phyloP scores from a whole-genome alignment of 2,797 vertebrate genomes.

The Macroramphosus scolopax region DNA sequence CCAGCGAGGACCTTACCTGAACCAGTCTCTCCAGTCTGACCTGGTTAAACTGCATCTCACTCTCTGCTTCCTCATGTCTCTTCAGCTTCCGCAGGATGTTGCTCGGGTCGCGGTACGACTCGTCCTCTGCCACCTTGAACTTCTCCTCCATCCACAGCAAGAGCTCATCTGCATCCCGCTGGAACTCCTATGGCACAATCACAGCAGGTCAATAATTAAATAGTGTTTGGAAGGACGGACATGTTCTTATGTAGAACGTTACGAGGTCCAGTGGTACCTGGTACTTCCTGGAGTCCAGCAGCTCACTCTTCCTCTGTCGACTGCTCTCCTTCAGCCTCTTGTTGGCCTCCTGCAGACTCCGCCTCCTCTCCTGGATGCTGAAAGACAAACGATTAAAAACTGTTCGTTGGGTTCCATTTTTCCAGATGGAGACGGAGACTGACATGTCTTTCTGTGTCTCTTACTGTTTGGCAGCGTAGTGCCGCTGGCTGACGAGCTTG shows the following conservation, averaged over 20 bases:
- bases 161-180: conserved; percentile 81
- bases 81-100: conserved; percentile 83
- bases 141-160: conserved; percentile 90
- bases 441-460: conserved; percentile 18
- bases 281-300: conserved; percentile 80
- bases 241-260: too few relatives aligned
- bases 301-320: conserved; percentile 66
- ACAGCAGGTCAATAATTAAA: too few relatives aligned
- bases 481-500: conserved; percentile 67
- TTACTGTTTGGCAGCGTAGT: conserved; percentile 77
- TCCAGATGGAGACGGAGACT: too few relatives aligned
- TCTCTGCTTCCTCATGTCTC: conserved; percentile 81
- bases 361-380: conserved; percentile 47
- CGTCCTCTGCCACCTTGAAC: conserved; percentile 78
- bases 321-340: conserved; percentile 72
- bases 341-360: conserved; percentile 57
- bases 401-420: not conserved
- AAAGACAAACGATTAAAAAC: not conserved
- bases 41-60: conserved; percentile 83
- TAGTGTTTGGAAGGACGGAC: too few relatives aligned
- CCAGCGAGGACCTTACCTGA: conserved; percentile 69
- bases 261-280: conserved; percentile 84
- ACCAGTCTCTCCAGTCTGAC: conserved; percentile 77
- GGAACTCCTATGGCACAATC: conserved; percentile 79
- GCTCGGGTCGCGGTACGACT: conserved; percentile 81